Percentiles rank a stretch among this genome's conserved stretches.
Evolutionary conservation across 2,888 invertebrate species (phyloP).

Genomic region (Sisyra terminalis): DNA sequence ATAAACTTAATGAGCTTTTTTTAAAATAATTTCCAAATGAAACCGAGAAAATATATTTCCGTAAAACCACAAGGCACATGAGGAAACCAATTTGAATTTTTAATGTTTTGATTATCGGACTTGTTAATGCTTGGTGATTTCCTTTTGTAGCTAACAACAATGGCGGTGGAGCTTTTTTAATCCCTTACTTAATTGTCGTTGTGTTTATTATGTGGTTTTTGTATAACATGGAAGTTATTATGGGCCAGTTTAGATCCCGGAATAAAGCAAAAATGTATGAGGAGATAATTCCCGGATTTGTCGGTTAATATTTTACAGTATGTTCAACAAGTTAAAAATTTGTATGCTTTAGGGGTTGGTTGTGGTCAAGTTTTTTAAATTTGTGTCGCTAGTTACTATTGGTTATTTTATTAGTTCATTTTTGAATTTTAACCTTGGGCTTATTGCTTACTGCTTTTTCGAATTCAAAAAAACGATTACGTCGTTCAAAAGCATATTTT

Average conservation of each 20-base stretch:
- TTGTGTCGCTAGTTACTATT: too few relatives aligned
- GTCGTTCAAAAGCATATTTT: too few relatives aligned
- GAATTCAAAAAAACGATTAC: too few relatives aligned
- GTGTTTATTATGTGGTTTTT: slow-evolving; percentile 57
- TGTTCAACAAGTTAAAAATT: too few relatives aligned
- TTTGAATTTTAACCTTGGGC: too few relatives aligned
- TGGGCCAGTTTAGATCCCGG: slow-evolving; percentile 70
- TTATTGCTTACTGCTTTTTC: too few relatives aligned
- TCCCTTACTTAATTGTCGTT: slow-evolving; percentile 46
- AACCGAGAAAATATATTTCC: slow-evolving; percentile 10
- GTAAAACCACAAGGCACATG: slow-evolving; percentile 26
- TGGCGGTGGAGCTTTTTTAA: slow-evolving; percentile 49
- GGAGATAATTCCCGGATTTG: slow-evolving; percentile 52
- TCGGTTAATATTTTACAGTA: slow-evolving; percentile 35
- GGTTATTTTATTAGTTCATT: too few relatives aligned
- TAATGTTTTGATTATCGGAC: slow-evolving; percentile 49
- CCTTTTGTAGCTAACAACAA: slow-evolving; percentile 48
- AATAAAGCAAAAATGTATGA: slow-evolving; percentile 59
- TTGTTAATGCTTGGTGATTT: slow-evolving; percentile 54
- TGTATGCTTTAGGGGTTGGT: too few relatives aligned
- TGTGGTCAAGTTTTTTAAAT: too few relatives aligned
- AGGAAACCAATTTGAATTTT: slow-evolving; percentile 43
- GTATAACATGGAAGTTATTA: slow-evolving; percentile 66
- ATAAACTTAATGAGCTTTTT: too few relatives aligned
- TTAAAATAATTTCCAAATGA: neutral